phyloP scores from a whole-genome alignment of 2,797 vertebrate species.

The Acanthurus leucopareius region DNA sequence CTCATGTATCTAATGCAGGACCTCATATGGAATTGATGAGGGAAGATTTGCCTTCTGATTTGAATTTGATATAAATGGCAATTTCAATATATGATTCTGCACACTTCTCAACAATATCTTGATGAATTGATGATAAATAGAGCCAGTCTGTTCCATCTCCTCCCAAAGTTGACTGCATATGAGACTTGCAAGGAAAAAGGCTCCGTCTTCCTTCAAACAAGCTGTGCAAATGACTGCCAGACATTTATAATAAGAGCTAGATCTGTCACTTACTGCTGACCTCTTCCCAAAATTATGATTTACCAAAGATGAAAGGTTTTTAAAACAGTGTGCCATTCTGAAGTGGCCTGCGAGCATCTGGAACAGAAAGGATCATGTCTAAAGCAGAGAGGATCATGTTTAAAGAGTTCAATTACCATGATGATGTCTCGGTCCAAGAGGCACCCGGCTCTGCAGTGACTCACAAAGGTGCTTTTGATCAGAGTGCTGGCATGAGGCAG shows the following conservation, averaged over 20 bases:
- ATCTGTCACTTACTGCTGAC: constrained; percentile 13
- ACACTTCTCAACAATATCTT: neutral
- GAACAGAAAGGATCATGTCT: neutral
- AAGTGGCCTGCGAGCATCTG: constrained; percentile 6
- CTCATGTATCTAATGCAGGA: neutral
- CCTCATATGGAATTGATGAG: neutral
- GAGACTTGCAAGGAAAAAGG: neutral
- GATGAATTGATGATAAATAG: neutral
- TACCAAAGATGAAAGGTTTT: constrained; percentile 28
- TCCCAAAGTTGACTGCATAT: neutral
- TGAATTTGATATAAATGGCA: constrained; percentile 1
- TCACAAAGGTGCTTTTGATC: constrained; percentile 77
- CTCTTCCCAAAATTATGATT: constrained; percentile 23
- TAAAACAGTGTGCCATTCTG: constrained; percentile 12
- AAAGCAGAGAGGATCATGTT: constrained; percentile 41
- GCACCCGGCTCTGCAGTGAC: constrained; percentile 35
- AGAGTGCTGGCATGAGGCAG: constrained; percentile 47
- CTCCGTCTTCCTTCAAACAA: neutral
- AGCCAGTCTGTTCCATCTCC: neutral
- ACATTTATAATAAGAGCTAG: constrained; percentile 18
- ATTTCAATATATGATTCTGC: neutral
- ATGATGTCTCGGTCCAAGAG: too few relatives aligned
- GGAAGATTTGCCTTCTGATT: neutral
- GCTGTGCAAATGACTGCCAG: neutral
- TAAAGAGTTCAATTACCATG: constrained; percentile 33